Percentiles rank a stretch among this genome's conserved stretches.
Conservation (phyloP, 92 coral and sea anemone genomes). For the Actinernus sp. region DNA sequence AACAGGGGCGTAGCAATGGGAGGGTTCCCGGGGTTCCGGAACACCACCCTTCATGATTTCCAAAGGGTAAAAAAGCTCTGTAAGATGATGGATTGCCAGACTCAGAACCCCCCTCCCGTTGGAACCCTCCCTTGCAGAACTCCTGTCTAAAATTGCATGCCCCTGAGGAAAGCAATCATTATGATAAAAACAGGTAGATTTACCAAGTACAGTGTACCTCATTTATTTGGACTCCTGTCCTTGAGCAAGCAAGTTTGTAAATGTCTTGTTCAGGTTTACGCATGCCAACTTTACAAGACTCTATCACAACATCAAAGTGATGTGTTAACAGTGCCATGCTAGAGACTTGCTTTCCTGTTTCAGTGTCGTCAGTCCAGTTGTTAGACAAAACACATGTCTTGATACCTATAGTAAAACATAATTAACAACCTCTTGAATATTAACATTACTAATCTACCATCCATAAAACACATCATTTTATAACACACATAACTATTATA, state of each 20-base stretch:
- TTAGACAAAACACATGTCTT: conserved; percentile 83
- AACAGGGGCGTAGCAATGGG: no score
- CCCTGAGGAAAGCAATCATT: no score
- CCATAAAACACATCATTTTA: no score
- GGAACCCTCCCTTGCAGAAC: no score
- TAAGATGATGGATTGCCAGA: no score
- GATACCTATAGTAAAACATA: conserved; percentile 25
- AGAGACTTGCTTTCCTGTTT: conserved; percentile 27
- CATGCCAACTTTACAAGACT: conserved; percentile 75
- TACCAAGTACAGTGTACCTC: conserved; percentile 66
- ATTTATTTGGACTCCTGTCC: conserved; percentile 51
- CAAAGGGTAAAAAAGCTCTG: no score
- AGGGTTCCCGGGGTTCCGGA: no score
- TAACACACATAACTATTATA: no score
- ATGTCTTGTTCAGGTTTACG: conserved; percentile 73
- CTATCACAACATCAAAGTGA: conserved; percentile 75
- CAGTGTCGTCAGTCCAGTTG: conserved; percentile 79
- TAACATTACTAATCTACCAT: not conserved
- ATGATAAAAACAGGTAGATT: no score
- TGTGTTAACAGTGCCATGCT: conserved; percentile 27
- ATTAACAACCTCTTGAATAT: not conserved
- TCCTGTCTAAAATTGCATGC: no score
- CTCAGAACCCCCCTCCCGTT: no score
- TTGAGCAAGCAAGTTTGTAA: conserved; percentile 66
- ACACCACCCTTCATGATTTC: no score